phyloP scores from a whole-genome alignment of 2,797 vertebrate species.

The Scyliorhinus canicula region DNA sequence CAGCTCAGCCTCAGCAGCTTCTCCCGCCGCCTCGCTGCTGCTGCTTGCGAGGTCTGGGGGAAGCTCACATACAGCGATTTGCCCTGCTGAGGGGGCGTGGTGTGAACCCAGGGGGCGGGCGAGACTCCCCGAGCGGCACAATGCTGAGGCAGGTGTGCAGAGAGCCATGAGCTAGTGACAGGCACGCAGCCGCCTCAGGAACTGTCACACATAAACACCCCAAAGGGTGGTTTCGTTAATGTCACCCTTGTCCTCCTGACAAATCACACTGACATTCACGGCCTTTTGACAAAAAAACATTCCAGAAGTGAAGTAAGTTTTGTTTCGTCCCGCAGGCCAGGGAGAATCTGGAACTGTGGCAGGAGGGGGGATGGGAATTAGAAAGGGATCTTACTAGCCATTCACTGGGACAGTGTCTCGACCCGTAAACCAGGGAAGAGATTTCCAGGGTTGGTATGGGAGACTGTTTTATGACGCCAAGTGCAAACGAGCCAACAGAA shows the following conservation, averaged over 20 bases:
- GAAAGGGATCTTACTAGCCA: background rate
- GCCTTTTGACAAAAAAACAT: background rate
- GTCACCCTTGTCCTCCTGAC: background rate
- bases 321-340: background rate
- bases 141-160: background rate
- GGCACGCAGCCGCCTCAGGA: background rate
- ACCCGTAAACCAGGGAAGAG: background rate
- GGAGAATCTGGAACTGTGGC: background rate
- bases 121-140: background rate
- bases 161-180: background rate
- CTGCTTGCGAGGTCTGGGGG: background rate
- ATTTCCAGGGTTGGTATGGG: background rate
- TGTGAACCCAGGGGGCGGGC: background rate
- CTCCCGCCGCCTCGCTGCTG: no score
- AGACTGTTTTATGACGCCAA: background rate
- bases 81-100: background rate
- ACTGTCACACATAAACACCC: background rate
- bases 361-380: background rate
- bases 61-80: background rate
- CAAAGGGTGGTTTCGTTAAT: background rate
- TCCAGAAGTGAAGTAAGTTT: background rate
- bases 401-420: background rate
- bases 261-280: background rate
- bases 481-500: background rate
- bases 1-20: background rate